These are phyloP conservation scores for Scrobipalpa atriplicella DNA, from an alignment of 2,888 invertebrate species.

Conservation along the genomic window DNA sequence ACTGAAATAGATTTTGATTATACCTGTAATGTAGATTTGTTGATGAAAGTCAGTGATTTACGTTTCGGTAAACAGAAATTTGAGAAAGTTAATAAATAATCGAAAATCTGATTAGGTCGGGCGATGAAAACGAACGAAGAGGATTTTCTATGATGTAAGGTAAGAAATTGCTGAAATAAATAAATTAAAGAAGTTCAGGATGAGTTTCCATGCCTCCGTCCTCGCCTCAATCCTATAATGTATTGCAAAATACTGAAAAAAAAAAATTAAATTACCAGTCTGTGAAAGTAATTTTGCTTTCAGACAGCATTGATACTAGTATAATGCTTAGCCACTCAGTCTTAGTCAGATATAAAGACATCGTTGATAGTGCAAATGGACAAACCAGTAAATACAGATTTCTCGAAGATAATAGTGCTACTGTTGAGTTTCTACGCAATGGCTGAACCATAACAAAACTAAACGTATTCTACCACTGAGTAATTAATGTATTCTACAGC, in stretches of 20 bases:
- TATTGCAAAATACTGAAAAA: background rate
- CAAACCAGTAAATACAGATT: constrained; percentile 8
- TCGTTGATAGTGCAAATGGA: constrained; percentile 17
- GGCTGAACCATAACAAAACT: too few species aligned
- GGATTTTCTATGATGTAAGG: too few species aligned
- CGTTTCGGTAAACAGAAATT: background rate
- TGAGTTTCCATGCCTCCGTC: too few species aligned
- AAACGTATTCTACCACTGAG: too few species aligned
- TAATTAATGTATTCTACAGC: too few species aligned
- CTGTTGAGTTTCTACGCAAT: background rate
- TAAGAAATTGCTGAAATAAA: too few species aligned
- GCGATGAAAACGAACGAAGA: too few species aligned
- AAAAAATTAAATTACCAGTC: background rate
- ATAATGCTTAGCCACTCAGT: constrained; percentile 15
- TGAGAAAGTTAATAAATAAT: background rate
- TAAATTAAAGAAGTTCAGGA: background rate
- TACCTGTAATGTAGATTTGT: constrained; percentile 3
- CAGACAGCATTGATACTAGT: background rate
- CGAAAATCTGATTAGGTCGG: too few species aligned
- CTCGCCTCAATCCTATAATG: background rate
- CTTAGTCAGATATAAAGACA: constrained; percentile 18
- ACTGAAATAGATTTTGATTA: constrained; percentile 28
- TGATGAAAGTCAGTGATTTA: constrained; percentile 12
- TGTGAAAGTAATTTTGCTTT: constrained; percentile 9
- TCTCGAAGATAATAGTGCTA: constrained; percentile 8